Conservation (phyloP, 37 sponge, comb jelly and placozoan genomes). For the Cliona cf. orientalis region DNA sequence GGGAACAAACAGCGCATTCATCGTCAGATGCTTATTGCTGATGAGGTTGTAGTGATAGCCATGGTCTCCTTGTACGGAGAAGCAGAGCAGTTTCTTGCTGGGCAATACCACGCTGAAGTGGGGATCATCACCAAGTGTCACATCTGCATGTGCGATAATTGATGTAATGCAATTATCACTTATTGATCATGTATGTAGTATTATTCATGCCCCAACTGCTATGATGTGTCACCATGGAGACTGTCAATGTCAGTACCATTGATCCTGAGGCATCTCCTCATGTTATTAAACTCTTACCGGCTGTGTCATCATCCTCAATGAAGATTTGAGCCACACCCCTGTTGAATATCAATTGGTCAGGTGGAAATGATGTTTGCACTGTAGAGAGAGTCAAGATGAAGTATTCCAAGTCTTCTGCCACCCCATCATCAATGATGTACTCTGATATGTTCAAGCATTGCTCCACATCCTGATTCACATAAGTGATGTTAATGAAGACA, state of each 20-base stretch:
- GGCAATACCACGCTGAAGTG: constrained; percentile 32
- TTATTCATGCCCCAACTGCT: too few species aligned
- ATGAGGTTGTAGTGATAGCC: constrained; percentile 39
- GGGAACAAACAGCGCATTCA: constrained; percentile 48
- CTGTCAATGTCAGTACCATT: too few species aligned
- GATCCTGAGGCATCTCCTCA: too few species aligned
- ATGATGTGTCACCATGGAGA: too few species aligned
- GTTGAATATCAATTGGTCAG: too few species aligned
- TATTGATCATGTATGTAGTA: too few species aligned
- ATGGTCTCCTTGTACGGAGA: constrained; percentile 46
- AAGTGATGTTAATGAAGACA: neutral
- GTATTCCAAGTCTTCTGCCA: neutral
- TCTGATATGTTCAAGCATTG: neutral
- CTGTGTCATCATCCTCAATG: too few species aligned
- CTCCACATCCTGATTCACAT: constrained; percentile 18
- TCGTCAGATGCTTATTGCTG: constrained; percentile 14
- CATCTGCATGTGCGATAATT: too few species aligned
- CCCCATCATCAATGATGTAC: constrained; percentile 20
- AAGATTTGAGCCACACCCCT: too few species aligned
- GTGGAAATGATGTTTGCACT: neutral
- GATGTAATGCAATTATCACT: too few species aligned
- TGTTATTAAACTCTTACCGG: neutral
- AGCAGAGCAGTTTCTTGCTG: constrained; percentile 29
- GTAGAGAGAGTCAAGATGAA: too few species aligned
- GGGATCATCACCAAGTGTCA: constrained; percentile 34